phyloP scores from a whole-genome alignment of 2,797 vertebrate genomes.

The Zonotrichia albicollis region DNA sequence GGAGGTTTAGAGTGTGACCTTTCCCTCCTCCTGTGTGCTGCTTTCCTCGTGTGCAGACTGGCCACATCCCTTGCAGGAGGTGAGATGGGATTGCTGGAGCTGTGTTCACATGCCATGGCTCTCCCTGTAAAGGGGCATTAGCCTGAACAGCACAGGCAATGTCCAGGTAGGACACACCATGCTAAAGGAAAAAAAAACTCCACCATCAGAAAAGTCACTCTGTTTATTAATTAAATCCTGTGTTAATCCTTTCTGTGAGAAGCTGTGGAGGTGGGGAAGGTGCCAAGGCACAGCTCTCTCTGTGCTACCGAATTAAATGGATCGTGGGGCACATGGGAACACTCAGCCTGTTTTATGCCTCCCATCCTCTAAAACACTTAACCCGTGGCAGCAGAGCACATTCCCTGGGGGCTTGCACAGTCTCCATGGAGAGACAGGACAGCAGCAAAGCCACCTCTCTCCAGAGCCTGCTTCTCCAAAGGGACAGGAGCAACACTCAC shows the following conservation, averaged over 20 bases:
- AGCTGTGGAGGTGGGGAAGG: background rate
- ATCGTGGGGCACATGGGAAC: background rate
- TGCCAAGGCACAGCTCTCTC: background rate
- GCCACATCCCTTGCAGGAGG: background rate
- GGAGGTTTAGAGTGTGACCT: background rate
- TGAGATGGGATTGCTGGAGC: background rate
- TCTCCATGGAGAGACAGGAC: background rate
- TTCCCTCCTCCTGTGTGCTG: background rate
- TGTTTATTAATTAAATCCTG: background rate
- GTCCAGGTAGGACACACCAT: background rate
- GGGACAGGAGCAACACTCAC: accelerated
- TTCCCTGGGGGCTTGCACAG: background rate
- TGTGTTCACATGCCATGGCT: background rate
- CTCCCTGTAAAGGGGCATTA: background rate
- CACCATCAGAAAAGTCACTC: background rate
- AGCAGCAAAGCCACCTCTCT: accelerated
- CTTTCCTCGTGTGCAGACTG: background rate
- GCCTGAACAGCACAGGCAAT: background rate
- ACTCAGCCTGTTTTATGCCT: background rate
- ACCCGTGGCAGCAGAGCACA: background rate
- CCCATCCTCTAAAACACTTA: slow-evolving; percentile 5
- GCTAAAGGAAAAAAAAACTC: accelerated
- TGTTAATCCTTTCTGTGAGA: background rate
- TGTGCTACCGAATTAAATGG: background rate
- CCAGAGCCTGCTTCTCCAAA: background rate